A percentile compares a stretch with the other conserved stretches of the same genome.
Conservation (phyloP, 2,113 vertebrate species). For the Psephotus haematonotus region DNA sequence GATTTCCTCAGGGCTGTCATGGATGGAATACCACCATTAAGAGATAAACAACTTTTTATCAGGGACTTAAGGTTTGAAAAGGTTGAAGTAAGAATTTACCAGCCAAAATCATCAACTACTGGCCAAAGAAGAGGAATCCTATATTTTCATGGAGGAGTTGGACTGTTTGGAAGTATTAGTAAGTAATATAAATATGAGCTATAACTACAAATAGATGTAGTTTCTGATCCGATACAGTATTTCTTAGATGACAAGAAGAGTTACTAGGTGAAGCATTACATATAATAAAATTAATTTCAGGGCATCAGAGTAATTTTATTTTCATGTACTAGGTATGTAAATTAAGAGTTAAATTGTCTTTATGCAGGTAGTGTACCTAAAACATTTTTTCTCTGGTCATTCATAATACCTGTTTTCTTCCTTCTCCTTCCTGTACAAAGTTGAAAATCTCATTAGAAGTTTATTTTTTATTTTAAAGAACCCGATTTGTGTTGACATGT, state of each 20-base stretch:
- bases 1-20: slow-evolving; percentile 25
- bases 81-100: slow-evolving; percentile 77
- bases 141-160: slow-evolving; percentile 78
- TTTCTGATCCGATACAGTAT: neutral
- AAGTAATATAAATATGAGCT: neutral
- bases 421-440: neutral
- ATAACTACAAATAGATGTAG: neutral
- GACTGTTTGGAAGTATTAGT: slow-evolving; percentile 75
- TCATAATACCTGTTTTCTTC: neutral
- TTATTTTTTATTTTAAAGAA: neutral
- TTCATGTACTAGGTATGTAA: neutral
- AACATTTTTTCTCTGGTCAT: neutral
- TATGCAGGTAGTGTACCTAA: neutral
- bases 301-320: neutral
- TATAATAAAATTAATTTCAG: neutral
- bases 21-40: neutral
- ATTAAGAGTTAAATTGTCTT: neutral
- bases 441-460: neutral
- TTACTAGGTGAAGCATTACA: neutral
- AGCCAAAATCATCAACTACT: slow-evolving; percentile 52
- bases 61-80: slow-evolving; percentile 71
- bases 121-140: slow-evolving; percentile 69
- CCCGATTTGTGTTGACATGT: neutral
- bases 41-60: slow-evolving; percentile 45
- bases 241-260: neutral